Base-by-base conservation (phyloP, 2,888 invertebrate species). In the Linnaemya tessellans region DNA sequence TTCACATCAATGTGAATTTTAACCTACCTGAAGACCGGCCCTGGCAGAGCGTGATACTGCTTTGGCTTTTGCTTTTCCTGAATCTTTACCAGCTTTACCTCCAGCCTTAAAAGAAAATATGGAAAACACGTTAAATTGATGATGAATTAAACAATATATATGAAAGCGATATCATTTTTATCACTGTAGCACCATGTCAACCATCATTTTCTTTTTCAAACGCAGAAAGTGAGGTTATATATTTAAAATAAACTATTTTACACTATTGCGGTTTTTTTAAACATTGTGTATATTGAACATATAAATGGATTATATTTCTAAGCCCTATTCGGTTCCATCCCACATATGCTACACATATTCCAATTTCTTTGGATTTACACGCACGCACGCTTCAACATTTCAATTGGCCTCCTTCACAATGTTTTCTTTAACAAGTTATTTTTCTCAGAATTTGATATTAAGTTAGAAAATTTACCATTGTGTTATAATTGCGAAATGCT, bases 51-150 rank as follows among this genome's bases (percentile, higher is more conserved):
- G 96, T 87, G 99, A 99, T 89, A 99, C 99, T 90, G 99, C 98
- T 95, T 99, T 99, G 88, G 98, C 98, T 94, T 99, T 99, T 79
- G 98, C 98, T 95, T 99, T 99, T 92, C 99, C 99, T 88, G 99
- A 98, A 95, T 99, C 99, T 95, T 99, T 99, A 92, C 99, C 99
- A 94, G 99, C 99, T 97, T 99, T 99, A 93, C 99, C 99, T 93
- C 99, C 99, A 95, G 99, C 99, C 99, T 97, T 94, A 93, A 94
- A 94, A 51, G 58, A 78, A 67, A 83, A 77, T 35, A n/a, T 20
- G 7, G 25, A 78, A 70, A 86, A 25, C 20, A 41, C 62, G 51
- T 56, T 20, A n/a, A 25, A 67, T 79, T 25, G 46, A 22, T 30
- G 1, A 4, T 73, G 18, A 46, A 18, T 43, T 43, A 22, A 68